Conservation (phyloP, 2,113 vertebrate genomes). For the Nerophis ophidion region DNA sequence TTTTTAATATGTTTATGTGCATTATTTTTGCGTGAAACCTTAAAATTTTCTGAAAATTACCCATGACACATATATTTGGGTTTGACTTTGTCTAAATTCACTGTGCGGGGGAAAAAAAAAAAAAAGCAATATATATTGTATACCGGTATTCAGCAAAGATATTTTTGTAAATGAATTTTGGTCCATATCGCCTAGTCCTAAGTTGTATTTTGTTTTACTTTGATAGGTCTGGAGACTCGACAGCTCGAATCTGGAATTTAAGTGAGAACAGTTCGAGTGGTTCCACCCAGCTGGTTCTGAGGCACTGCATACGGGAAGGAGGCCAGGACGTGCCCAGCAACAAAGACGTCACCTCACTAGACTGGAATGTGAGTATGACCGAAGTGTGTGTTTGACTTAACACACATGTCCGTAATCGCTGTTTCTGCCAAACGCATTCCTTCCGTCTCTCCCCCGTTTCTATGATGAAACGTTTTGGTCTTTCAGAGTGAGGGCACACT, state of each 20-base stretch:
- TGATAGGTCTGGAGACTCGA: constrained; percentile 86
- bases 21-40: too few relatives aligned
- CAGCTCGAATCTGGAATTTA: constrained; percentile 98
- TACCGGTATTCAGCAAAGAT: too few relatives aligned
- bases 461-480: background rate
- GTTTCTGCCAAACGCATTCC: constrained; percentile 22
- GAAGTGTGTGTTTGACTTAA: background rate
- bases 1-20: too few relatives aligned
- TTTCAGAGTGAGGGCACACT: constrained; percentile 96
- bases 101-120: too few relatives aligned
- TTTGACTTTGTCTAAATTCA: too few relatives aligned
- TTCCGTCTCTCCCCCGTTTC: constrained; percentile 21
- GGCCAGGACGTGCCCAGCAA: constrained; percentile 98
- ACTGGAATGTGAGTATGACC: constrained; percentile 86
- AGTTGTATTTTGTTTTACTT: background rate
- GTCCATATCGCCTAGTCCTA: too few relatives aligned
- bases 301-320: constrained; percentile 97
- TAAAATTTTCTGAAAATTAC: too few relatives aligned
- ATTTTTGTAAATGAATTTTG: too few relatives aligned
- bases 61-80: too few relatives aligned
- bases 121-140: too few relatives aligned
- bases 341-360: constrained; percentile 98
- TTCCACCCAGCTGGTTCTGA: constrained; percentile 93
- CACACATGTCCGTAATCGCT: constrained; percentile 8
- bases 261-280: constrained; percentile 92